Base-by-base conservation (phyloP, 2,888 invertebrate species). In the Microctonus hyperodae region DNA sequence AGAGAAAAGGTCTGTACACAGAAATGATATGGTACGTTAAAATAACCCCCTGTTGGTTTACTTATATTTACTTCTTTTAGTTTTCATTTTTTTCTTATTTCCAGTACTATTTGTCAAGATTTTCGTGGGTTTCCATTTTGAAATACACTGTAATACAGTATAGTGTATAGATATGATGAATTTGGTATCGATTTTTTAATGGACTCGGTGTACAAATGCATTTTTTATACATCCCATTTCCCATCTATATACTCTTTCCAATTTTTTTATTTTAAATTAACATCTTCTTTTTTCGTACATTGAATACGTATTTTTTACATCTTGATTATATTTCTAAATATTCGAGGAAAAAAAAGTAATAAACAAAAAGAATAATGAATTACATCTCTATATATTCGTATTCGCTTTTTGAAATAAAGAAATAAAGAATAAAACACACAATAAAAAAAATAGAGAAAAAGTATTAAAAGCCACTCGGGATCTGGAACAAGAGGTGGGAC, bases 401-500 rank as follows among this genome's bases (percentile, higher is more conserved):
- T n/a, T n/a, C n/a, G n/a, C 10, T 6, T 35, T n/a, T n/a, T n/a
- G 28, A 28, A 28, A 16, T 28, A 7, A n/a, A 44, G n/a, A 7
- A 44, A 44, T 16, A n/a, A 6, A n/a, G 16, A n/a, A 13, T 13
- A 0, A 23, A 55, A 55, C 16, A 55, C 1, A 25, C 9, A n/a
- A 10, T 5, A 31, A 55, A 2, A 55, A 13, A 31, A 33, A 20
- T 2, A 16, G 7, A 55, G 9, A 44, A 44, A 44, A 20, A 16
- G 44, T 7, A 44, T 40, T 57, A 11, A 57, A 40, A 44, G 37
- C 59, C 59, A 20, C 44, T 44, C 28, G 50, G 28, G 50, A 7
- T 13, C 6, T 31, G 50, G 23, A 48, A 28, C 60, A 50, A 31
- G 22, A 28, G 60, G 50, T 33, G 50, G 50, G 33, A 60, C 60